Base-by-base conservation (phyloP, 2,797 vertebrate species). In the Siniperca scherzeri region DNA sequence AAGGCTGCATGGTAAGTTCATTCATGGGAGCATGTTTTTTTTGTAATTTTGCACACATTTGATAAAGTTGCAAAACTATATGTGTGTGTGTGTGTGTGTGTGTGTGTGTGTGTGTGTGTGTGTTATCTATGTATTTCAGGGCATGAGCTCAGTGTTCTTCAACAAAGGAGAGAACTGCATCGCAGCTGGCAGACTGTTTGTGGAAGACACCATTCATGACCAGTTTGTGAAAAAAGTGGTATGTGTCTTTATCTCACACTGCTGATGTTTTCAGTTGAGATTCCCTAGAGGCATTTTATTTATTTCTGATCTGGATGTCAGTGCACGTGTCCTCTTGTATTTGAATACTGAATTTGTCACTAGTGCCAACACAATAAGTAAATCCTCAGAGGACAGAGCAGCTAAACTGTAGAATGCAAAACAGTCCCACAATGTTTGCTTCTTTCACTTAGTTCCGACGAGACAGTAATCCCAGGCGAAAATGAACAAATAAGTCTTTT, bases 91-190 rank as follows among this genome's bases (percentile, higher is more conserved):
- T n/a, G n/a, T 36, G 2, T 36, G 0, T 36, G 33, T 36, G 33
- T 36, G 5, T 11, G 57, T 25, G n/a, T 69, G 30, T 36, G 7
- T 36, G 4, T 36, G 36, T 36, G 36, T 36, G 36, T 11, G 57
- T 25, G n/a, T 69, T 17, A 1, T 75, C 2, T 83, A 56, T 70
- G 16, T 56, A 0, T 82, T 88, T 25, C 84, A 98, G 97, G 97
- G 97, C 1, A 97, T 98, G 97, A 97, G 97, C 82, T 95, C 97
- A 0, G 97, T 98, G 72, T 98, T 98, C 93, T 98, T 98, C 92
- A 98, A 98, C 90, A 98, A 98, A 82, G 97, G 97, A 5, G 97
- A 98, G 92, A 98, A 98, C 93, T 98, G 97, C 92, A 98, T 98
- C 0, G 97, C 97, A 0, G 97, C 97, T 0, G 97, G 97, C 2